Evolutionary conservation across 2,888 invertebrate species (phyloP).

Genomic region (Portevinia maculata): DNA sequence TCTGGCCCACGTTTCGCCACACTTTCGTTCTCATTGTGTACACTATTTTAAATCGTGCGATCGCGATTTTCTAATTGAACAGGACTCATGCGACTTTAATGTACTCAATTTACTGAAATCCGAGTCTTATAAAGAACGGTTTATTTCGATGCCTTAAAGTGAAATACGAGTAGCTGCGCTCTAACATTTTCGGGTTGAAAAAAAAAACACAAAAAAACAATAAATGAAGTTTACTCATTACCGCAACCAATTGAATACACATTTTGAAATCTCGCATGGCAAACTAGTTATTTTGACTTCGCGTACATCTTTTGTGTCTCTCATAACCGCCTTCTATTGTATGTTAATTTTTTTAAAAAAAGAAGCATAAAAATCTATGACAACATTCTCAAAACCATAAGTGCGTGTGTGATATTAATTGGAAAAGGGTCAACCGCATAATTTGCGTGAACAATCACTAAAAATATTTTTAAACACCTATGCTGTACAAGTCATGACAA

Average conservation of each 20-base stretch:
- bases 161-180: no score
- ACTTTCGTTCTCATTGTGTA: no score
- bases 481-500: not conserved
- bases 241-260: not conserved
- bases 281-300: not conserved
- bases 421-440: conserved; percentile 22
- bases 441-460: conserved; percentile 29
- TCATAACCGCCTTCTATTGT: conserved; percentile 7
- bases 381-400: conserved; percentile 1
- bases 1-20: no score
- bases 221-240: not conserved
- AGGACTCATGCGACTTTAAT: no score
- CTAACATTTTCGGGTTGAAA: no score
- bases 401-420: conserved; percentile 6
- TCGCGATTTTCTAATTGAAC: no score
- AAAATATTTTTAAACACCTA: not conserved
- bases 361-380: conserved; percentile 6
- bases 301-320: conserved; percentile 19
- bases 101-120: no score
- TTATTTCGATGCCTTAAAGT: no score
- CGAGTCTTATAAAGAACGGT: no score
- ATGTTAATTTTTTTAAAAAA: conserved; percentile 18
- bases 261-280: conserved; percentile 1
- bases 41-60: no score
- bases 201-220: no score